Evolutionary conservation across 1,140 invertebrate species (phyloP).

Genomic region (Hypsibius dujardini): DNA sequence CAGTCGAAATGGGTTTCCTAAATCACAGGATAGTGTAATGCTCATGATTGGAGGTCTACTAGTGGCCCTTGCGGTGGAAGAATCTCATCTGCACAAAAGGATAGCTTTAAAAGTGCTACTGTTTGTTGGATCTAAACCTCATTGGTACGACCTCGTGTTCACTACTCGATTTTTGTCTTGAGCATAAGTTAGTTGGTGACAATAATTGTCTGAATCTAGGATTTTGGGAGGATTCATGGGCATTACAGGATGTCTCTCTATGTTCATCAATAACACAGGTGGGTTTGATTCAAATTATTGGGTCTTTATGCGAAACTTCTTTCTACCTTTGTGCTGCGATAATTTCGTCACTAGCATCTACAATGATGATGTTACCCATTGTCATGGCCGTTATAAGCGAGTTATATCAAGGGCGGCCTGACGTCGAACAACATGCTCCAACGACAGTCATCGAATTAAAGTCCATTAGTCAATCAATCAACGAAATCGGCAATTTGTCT

Average conservation of each 20-base stretch:
- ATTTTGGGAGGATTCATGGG: conserved; percentile 26
- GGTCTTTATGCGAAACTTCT: too few relatives aligned
- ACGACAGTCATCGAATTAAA: too few relatives aligned
- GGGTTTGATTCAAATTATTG: too few relatives aligned
- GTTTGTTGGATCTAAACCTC: conserved; percentile 45
- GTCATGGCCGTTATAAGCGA: conserved; percentile 29
- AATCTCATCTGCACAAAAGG: conserved; percentile 60
- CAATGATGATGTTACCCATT: conserved; percentile 34
- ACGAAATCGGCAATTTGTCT: too few relatives aligned
- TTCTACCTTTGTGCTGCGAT: too few relatives aligned
- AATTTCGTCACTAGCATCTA: conserved; percentile 25
- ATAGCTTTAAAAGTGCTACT: conserved; percentile 60
- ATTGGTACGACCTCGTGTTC: conserved; percentile 29
- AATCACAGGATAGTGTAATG: conserved; percentile 53
- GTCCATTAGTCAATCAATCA: too few relatives aligned
- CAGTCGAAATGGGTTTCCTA: background rate
- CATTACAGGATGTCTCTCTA: conserved; percentile 16
- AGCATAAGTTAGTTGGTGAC: too few relatives aligned
- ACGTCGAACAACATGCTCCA: too few relatives aligned
- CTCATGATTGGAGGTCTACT: conserved; percentile 53
- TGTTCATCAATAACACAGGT: conserved; percentile 15
- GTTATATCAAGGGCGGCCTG: conserved; percentile 18
- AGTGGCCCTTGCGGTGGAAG: conserved; percentile 64
- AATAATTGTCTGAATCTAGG: conserved; percentile 19
- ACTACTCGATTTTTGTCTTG: too few relatives aligned